phyloP scores from a whole-genome alignment of 2,113 vertebrate species.

The Oreocharis arfaki region DNA sequence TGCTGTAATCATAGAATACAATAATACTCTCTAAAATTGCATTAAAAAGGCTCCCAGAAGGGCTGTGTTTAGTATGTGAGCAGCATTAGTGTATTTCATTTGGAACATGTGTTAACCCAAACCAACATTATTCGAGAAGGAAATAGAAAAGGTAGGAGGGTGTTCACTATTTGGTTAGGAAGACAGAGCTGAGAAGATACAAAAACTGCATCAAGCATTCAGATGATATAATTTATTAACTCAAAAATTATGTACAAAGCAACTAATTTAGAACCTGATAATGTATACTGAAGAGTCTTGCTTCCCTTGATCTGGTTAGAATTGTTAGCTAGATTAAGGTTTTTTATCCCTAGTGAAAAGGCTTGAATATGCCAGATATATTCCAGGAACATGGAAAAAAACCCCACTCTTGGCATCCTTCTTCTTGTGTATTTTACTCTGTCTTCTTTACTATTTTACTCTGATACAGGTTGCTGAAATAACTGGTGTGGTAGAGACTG shows the following conservation, averaged over 20 bases:
- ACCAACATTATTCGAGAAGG: not conserved
- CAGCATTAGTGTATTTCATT: not conserved
- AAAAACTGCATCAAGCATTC: not conserved
- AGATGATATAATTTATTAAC: not conserved
- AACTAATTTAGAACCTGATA: not conserved
- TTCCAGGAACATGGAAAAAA: not conserved
- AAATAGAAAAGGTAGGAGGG: not conserved
- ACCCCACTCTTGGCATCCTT: not conserved
- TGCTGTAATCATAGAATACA: not conserved
- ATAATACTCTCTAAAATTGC: not conserved
- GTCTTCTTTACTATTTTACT: slow-evolving; percentile 18
- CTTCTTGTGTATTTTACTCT: not conserved
- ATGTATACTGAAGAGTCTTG: not conserved
- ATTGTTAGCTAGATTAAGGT: not conserved
- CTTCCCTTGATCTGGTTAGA: not conserved
- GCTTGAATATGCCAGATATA: not conserved
- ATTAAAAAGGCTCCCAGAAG: not conserved
- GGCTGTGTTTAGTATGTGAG: not conserved
- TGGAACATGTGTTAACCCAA: not conserved
- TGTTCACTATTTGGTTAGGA: not conserved
- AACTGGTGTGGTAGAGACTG: slow-evolving; percentile 94
- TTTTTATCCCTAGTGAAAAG: not conserved
- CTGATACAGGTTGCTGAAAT: slow-evolving; percentile 91
- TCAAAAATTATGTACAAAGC: not conserved
- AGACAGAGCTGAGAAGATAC: not conserved